Conservation (phyloP, 2,888 invertebrate genomes). For the Chorisops tibialis region DNA sequence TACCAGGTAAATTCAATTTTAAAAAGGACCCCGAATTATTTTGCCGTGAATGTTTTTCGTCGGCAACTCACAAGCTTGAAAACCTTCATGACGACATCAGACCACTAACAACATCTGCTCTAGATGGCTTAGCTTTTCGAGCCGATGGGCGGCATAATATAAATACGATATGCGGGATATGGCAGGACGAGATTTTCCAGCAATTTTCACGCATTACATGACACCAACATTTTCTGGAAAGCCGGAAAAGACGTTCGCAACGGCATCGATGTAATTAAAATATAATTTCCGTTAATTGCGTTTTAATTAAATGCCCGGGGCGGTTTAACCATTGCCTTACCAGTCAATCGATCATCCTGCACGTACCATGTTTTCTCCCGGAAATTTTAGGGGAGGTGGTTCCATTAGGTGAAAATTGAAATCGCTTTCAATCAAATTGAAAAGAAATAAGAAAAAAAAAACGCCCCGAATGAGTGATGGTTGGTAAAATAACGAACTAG, state of each 20-base stretch:
- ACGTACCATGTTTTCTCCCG: background rate
- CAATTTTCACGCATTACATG: background rate
- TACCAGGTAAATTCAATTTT: too few species aligned
- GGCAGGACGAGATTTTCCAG: too few species aligned
- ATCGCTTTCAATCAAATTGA: conserved; percentile 11
- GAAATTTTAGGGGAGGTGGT: conserved; percentile 7
- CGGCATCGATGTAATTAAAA: conserved; percentile 32
- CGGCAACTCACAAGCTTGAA: too few species aligned
- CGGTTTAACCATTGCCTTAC: background rate
- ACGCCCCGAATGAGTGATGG: background rate
- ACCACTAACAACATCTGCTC: too few species aligned
- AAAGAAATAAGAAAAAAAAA: background rate
- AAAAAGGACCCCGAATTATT: too few species aligned
- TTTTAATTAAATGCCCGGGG: conserved; percentile 31
- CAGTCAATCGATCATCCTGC: background rate
- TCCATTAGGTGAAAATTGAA: conserved; percentile 13
- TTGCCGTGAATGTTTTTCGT: too few species aligned
- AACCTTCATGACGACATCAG: too few species aligned
- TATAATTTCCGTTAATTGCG: conserved; percentile 35
- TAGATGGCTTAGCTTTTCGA: too few species aligned
- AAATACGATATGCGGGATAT: too few species aligned
- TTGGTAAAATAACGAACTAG: background rate
- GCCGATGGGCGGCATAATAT: too few species aligned
- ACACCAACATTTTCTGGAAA: background rate
- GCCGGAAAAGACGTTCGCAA: conserved; percentile 21